A percentile compares a stretch with the other conserved stretches of the same genome.
These are phyloP conservation scores for Ophioderma brevispina DNA, from an alignment of 35 echinoderm and acorn worm species.

Conservation along the genomic window DNA sequence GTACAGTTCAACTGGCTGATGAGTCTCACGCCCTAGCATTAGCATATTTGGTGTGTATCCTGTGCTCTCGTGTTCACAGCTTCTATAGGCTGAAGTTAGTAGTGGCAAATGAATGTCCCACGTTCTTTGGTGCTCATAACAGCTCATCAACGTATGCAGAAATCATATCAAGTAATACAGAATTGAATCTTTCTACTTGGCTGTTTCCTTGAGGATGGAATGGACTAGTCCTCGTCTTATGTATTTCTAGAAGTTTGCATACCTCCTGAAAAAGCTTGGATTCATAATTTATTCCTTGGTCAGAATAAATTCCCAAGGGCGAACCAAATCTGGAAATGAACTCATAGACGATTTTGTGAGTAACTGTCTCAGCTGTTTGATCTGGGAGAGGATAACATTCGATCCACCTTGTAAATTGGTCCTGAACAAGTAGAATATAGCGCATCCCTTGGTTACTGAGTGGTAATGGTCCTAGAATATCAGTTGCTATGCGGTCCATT, in stretches of 20 bases:
- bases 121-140: slow-evolving; percentile 12
- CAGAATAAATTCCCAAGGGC: slow-evolving; percentile 35
- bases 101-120: slow-evolving; percentile 51
- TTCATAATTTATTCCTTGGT: slow-evolving; percentile 58
- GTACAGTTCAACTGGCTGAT: slow-evolving; percentile 5
- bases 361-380: slow-evolving; percentile 50
- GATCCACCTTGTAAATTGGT: slow-evolving; percentile 73
- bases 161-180: slow-evolving; percentile 57
- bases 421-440: slow-evolving; percentile 45
- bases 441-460: slow-evolving; percentile 32
- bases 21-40: slow-evolving; percentile 35
- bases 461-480: slow-evolving; percentile 72
- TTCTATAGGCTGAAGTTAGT: slow-evolving; percentile 44
- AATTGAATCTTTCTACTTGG: slow-evolving; percentile 51
- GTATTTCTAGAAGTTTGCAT: slow-evolving; percentile 37
- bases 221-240: slow-evolving; percentile 24
- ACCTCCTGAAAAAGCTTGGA: slow-evolving; percentile 44
- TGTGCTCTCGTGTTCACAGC: slow-evolving; percentile 19
- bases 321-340: slow-evolving; percentile 50
- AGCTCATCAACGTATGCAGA: slow-evolving; percentile 25
- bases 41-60: slow-evolving; percentile 45
- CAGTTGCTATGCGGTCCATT: slow-evolving; percentile 60
- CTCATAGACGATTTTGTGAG: slow-evolving; percentile 52
- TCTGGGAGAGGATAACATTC: slow-evolving; percentile 69
- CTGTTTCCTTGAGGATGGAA: slow-evolving; percentile 61